phyloP scores from a whole-genome alignment of 2,113 vertebrate species.

The Epinephelus lanceolatus region DNA sequence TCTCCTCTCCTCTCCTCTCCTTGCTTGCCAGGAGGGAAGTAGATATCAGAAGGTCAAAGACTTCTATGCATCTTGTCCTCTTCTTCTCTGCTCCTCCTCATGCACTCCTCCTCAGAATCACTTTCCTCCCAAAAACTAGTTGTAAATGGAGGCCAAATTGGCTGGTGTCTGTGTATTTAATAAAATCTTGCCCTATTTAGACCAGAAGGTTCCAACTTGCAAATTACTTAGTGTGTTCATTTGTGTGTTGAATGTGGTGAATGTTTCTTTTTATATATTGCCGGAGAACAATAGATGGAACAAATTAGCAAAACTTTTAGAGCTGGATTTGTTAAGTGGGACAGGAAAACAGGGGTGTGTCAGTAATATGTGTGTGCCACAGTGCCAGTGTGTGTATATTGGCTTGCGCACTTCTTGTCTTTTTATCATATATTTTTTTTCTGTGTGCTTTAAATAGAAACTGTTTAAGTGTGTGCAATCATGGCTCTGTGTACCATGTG shows the following conservation, averaged over 20 bases:
- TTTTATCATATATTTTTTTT: slow-evolving; percentile 9
- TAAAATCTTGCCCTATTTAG: slow-evolving; percentile 31
- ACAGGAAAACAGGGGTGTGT: slow-evolving; percentile 22
- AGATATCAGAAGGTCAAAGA: slow-evolving; percentile 29
- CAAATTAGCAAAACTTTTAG: slow-evolving; percentile 16
- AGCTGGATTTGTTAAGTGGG: slow-evolving; percentile 15
- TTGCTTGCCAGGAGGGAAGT: slow-evolving; percentile 5
- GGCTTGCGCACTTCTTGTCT: background rate
- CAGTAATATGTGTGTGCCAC: background rate
- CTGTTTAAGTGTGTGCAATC: slow-evolving; percentile 5
- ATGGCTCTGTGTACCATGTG: background rate
- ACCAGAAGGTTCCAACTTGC: slow-evolving; percentile 36
- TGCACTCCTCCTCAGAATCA: slow-evolving; percentile 12
- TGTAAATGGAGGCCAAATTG: slow-evolving; percentile 37
- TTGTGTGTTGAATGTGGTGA: no score
- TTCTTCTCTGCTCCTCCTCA: slow-evolving; percentile 10
- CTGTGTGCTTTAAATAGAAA: background rate
- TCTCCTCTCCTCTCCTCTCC: no score
- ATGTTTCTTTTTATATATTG: background rate
- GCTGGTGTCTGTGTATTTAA: slow-evolving; percentile 36
- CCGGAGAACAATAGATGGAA: slow-evolving; percentile 29
- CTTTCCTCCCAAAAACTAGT: slow-evolving; percentile 40
- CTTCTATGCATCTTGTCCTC: slow-evolving; percentile 9
- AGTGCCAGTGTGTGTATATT: background rate
- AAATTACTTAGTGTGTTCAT: slow-evolving; percentile 28